Percentiles rank a stretch among this genome's conserved stretches.
These are phyloP conservation scores for Manis crassicaudata DNA, from an alignment of 2,797 vertebrate species.

Conservation along the genomic window DNA sequence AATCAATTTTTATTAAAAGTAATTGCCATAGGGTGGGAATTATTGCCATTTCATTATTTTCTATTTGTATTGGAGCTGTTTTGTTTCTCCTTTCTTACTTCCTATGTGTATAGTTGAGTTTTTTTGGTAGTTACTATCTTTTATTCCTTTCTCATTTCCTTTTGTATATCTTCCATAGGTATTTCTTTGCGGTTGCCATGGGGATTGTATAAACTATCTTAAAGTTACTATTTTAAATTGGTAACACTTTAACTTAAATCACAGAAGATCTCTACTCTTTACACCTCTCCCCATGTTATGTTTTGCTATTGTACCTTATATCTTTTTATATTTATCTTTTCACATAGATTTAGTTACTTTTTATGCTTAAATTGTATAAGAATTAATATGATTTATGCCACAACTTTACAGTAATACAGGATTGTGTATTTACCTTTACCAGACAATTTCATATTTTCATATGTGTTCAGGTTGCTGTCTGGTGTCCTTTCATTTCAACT, in stretches of 20 bases:
- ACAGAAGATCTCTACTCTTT: not conserved
- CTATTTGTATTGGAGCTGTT: not conserved
- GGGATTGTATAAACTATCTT: not conserved
- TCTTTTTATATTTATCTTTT: conserved; percentile 13
- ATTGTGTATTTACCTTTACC: not conserved
- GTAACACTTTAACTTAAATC: not conserved
- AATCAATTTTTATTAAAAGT: not conserved
- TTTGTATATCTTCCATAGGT: not conserved
- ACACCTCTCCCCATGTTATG: not conserved
- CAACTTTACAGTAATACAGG: not conserved
- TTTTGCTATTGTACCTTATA: not conserved
- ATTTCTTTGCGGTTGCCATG: not conserved
- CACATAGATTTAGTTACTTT: not conserved
- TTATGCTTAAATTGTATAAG: not conserved
- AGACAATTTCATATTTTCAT: not conserved
- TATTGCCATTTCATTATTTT: not conserved
- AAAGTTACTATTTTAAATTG: conserved; percentile 11
- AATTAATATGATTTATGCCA: not conserved
- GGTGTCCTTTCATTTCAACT: not conserved
- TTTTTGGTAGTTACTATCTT: not conserved
- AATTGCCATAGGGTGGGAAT: not conserved
- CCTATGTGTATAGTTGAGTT: not conserved
- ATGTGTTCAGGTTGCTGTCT: not conserved
- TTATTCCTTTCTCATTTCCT: not conserved
- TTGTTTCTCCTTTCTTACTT: not conserved